phyloP scores from a whole-genome alignment of 2,888 invertebrate species.

The Trissolcus japonicus region DNA sequence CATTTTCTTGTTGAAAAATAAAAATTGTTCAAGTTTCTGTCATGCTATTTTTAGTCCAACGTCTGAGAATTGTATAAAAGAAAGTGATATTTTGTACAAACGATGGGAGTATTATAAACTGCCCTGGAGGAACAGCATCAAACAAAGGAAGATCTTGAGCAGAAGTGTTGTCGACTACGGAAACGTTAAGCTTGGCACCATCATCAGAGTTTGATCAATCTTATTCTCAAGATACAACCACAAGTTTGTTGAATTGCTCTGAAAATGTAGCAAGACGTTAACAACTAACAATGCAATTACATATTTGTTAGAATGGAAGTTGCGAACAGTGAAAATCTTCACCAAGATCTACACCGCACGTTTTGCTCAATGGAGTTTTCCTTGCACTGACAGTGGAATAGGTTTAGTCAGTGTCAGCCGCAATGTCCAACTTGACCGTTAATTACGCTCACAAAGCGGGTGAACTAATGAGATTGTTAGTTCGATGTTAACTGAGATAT shows the following conservation, averaged over 20 bases:
- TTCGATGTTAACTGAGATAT: slow-evolving; percentile 10
- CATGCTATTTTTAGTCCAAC: slow-evolving; percentile 10
- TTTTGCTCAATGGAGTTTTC: slow-evolving; percentile 13
- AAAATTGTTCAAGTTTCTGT: neutral
- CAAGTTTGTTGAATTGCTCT: slow-evolving; percentile 45
- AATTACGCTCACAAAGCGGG: slow-evolving; percentile 24
- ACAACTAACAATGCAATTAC: slow-evolving; percentile 50
- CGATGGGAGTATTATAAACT: slow-evolving; percentile 39
- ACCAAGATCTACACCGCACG: slow-evolving; percentile 3
- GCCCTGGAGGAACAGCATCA: slow-evolving; percentile 43
- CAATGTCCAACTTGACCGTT: slow-evolving; percentile 19
- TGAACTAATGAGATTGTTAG: slow-evolving; percentile 22
- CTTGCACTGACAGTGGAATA: slow-evolving; percentile 19
- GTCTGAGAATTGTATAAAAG: slow-evolving; percentile 24
- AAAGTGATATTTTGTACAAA: slow-evolving; percentile 37
- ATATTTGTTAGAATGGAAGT: slow-evolving; percentile 45
- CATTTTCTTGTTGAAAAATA: neutral
- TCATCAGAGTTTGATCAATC: slow-evolving; percentile 53
- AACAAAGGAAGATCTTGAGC: slow-evolving; percentile 45
- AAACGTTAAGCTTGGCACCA: slow-evolving; percentile 49
- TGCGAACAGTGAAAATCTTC: neutral
- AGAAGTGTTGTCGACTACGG: slow-evolving; percentile 45
- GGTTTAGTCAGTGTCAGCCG: slow-evolving; percentile 6
- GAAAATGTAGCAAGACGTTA: slow-evolving; percentile 42
- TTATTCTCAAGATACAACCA: slow-evolving; percentile 38